Evolutionary conservation across 2,888 invertebrate species (phyloP).

Genomic region (Alentia gelatinosa): DNA sequence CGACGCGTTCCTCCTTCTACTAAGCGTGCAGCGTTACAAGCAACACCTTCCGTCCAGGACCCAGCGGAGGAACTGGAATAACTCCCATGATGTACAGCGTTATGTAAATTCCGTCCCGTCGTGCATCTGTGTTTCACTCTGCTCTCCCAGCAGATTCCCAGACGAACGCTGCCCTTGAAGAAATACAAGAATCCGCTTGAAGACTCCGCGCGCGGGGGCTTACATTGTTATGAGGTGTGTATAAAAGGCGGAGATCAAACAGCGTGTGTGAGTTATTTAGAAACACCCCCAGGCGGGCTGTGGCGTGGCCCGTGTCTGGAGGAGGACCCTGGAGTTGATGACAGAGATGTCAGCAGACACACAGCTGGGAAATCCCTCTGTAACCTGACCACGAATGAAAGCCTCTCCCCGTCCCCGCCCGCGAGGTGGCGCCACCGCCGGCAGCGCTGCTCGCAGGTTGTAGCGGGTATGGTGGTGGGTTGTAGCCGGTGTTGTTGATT

Average conservation of each 20-base stretch:
- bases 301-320: neutral
- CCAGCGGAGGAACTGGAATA: too few relatives aligned
- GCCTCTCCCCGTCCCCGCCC: neutral
- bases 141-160: too few relatives aligned
- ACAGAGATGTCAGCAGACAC: neutral
- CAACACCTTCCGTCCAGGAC: neutral
- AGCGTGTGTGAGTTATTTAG: neutral
- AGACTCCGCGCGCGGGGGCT: too few relatives aligned
- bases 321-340: neutral
- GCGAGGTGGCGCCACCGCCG: neutral
- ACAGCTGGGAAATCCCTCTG: neutral
- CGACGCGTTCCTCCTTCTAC: neutral
- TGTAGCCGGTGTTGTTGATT: neutral
- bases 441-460: neutral
- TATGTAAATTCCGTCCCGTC: too few relatives aligned
- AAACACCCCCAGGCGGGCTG: neutral
- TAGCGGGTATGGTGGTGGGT: neutral
- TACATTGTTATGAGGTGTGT: neutral
- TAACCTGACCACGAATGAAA: neutral
- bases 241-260: neutral
- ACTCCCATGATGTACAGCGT: too few relatives aligned
- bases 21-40: neutral
- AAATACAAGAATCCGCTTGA: too few relatives aligned
- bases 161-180: too few relatives aligned
- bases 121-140: too few relatives aligned